A percentile compares a stretch with the other conserved stretches of the same genome.
Conservation (phyloP, 2,888 invertebrate genomes). For the Dasypolia templi region DNA sequence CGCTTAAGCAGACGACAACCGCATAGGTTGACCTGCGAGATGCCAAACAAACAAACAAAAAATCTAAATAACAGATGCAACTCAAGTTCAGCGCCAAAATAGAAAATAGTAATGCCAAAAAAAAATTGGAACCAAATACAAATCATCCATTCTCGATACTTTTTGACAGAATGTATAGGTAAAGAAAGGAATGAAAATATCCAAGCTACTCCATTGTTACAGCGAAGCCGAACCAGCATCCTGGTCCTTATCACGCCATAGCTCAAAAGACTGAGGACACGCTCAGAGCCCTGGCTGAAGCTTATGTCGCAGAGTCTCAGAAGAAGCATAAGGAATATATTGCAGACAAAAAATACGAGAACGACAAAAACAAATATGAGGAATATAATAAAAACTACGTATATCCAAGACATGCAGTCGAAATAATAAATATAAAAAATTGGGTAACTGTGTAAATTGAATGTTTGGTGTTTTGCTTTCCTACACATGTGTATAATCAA, state of each 20-base stretch:
- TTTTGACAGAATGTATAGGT: too few species aligned
- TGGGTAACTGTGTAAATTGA: conserved; percentile 16
- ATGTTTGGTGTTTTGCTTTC: neutral
- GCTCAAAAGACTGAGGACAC: conserved; percentile 11
- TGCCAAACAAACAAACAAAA: too few species aligned
- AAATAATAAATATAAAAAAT: conserved; percentile 25
- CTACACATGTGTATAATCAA: neutral
- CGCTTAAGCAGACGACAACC: too few species aligned
- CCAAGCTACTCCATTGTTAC: conserved; percentile 16
- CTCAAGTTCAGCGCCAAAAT: too few species aligned
- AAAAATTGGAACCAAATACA: too few species aligned
- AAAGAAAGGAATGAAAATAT: neutral
- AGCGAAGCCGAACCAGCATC: conserved; percentile 19
- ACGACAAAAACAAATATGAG: neutral
- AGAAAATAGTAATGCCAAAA: too few species aligned
- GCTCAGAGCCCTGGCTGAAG: conserved; percentile 2
- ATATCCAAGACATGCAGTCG: neutral
- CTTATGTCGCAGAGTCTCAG: conserved; percentile 11
- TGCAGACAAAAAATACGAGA: conserved; percentile 5
- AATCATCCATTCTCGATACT: too few species aligned
- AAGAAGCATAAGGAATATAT: conserved; percentile 15
- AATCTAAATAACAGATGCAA: too few species aligned
- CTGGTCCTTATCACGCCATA: conserved; percentile 15
- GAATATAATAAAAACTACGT: neutral
- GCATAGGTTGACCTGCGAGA: too few species aligned